phyloP scores from a whole-genome alignment of 2,888 invertebrate species.

The Melikaiella ostensackeni region DNA sequence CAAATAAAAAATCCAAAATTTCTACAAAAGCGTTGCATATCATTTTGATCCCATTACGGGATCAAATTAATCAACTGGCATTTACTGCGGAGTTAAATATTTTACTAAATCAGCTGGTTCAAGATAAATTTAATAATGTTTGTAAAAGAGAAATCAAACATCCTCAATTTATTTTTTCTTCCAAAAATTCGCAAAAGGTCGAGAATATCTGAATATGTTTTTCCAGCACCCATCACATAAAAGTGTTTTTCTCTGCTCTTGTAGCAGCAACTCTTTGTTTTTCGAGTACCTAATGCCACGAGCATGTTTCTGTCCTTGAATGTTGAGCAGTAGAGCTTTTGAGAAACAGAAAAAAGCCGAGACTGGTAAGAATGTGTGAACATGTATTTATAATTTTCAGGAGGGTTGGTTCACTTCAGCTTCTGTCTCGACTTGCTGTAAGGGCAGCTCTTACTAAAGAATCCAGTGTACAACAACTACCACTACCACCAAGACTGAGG shows the following conservation, averaged over 20 bases:
- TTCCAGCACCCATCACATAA: background rate
- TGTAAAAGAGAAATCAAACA: no score
- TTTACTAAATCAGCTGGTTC: no score
- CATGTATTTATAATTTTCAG: slow-evolving; percentile 72
- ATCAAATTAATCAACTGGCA: no score
- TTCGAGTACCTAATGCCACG: slow-evolving; percentile 27
- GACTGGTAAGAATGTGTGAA: slow-evolving; percentile 19
- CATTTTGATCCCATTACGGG: no score
- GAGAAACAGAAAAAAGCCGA: slow-evolving; percentile 7
- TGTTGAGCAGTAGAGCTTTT: background rate
- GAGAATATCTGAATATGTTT: slow-evolving; percentile 18
- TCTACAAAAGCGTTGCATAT: no score
- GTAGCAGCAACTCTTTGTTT: slow-evolving; percentile 3
- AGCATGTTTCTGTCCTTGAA: slow-evolving; percentile 24
- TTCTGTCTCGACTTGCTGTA: slow-evolving; percentile 90
- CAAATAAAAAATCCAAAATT: no score
- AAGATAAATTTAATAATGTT: no score
- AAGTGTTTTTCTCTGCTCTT: slow-evolving; percentile 12
- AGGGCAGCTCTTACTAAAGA: slow-evolving; percentile 87
- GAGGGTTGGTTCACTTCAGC: slow-evolving; percentile 92
- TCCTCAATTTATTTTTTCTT: slow-evolving; percentile 12
- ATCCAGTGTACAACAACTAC: slow-evolving; percentile 86
- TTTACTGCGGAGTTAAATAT: no score
- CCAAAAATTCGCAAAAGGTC: background rate
- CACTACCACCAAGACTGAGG: slow-evolving; percentile 92